Evolutionary conservation across 2,113 vertebrate species (phyloP).

Genomic region (Cacatua alba): DNA sequence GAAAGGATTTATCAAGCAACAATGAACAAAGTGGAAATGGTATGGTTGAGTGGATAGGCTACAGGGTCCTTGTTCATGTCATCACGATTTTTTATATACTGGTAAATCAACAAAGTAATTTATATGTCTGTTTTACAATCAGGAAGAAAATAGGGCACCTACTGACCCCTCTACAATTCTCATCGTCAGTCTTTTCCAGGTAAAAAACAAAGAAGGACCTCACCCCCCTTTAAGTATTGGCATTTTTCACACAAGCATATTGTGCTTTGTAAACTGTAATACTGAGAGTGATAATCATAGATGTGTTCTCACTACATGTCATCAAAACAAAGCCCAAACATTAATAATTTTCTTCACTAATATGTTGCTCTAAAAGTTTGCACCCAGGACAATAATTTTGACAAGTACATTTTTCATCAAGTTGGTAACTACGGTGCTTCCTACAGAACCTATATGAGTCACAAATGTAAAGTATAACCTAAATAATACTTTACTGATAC

Average conservation of each 20-base stretch:
- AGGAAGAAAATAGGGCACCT: background rate
- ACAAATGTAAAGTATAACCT: background rate
- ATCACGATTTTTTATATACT: background rate
- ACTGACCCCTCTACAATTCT: background rate
- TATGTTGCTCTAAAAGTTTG: background rate
- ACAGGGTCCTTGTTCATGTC: background rate
- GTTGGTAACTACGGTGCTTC: background rate
- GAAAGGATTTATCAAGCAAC: background rate
- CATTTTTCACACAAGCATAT: background rate
- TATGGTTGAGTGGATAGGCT: background rate
- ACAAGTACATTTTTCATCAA: background rate
- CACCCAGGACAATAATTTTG: background rate
- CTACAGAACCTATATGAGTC: background rate
- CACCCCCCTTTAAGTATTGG: rapidly evolving
- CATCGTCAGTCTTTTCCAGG: background rate
- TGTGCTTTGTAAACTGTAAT: background rate
- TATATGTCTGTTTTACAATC: background rate
- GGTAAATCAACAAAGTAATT: background rate
- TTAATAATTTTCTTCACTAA: background rate
- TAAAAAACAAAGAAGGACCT: background rate
- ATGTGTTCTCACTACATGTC: background rate
- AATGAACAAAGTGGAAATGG: background rate
- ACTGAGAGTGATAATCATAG: background rate
- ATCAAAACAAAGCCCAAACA: background rate
- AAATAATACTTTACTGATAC: background rate